Conservation (phyloP, 2,113 vertebrate species). For the Corydoras maculifer region DNA sequence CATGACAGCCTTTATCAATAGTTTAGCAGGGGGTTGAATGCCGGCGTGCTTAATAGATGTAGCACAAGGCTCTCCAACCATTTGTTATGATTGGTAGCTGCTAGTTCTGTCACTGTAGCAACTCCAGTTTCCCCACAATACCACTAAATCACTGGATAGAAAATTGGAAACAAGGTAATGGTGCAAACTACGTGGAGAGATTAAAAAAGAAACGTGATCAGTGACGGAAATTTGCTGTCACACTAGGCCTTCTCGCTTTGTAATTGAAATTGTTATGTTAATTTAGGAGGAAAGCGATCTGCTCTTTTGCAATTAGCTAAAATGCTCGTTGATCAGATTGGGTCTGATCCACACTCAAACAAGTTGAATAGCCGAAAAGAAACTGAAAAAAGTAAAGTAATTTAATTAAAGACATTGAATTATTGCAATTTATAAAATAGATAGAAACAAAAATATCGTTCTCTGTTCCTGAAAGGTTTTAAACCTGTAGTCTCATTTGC, state of each 20-base stretch:
- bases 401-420: not conserved
- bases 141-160: not conserved
- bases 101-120: slow-evolving; percentile 11
- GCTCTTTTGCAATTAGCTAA: slow-evolving; percentile 32
- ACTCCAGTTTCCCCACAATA: slow-evolving; percentile 14
- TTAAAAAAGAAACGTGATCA: not conserved
- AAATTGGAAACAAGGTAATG: no score
- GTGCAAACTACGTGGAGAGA: not conserved
- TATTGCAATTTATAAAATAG: no score
- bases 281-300: not conserved
- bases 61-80: slow-evolving; percentile 25
- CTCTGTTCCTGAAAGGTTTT: no score
- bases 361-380: not conserved
- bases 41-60: not conserved
- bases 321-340: slow-evolving; percentile 33
- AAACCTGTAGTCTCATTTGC: no score
- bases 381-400: not conserved
- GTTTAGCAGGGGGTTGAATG: not conserved
- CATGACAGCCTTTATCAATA: not conserved
- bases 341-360: slow-evolving; percentile 28
- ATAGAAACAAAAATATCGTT: no score
- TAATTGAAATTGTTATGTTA: not conserved
- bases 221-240: not conserved
- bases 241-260: not conserved
- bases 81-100: not conserved